Evolutionary conservation across 2,113 vertebrate genomes (phyloP), one percentile per base, ranked within the genome.

Genomic region (Triplophysa siluroides): DNA sequence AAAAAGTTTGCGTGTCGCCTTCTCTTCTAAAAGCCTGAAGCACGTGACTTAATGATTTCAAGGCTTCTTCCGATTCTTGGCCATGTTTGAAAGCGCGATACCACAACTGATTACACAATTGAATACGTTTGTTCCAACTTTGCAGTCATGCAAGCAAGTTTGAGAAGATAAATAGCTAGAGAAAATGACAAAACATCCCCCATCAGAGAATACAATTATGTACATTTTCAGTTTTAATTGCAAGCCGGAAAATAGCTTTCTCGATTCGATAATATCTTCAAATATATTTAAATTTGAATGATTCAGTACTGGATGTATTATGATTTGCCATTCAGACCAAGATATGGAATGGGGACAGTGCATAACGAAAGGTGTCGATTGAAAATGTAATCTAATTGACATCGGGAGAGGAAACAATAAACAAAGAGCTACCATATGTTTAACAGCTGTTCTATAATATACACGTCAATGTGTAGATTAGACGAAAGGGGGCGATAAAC

Each of bases 341-440:
- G 14, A 41, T 52, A 16, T 66, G 29, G 77, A n/a, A 43, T 18
- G 47, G 29, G 29, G 77, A 80, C 29, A 43, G 56, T 23, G 33
- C 54, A 43, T 43, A 60, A 73, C 54, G 14, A 63, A 62, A 75
- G 16, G 43, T 47, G n/a, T 63, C 56, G 76, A 84, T 75, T 69
- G 78, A 81, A 80, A 58, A 50, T 21, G n/a, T 47, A 80, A 68
- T 75, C 54, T 68, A 85, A 88, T 79, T 80, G 86, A 85, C 78
- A 70, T 62, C 68, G 21, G 61, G 86, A 43, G 63, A 61, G 41
- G 63, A 89, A 88, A 88, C 88, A 86, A 78, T 74, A 88, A 88
- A 92, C 89, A 89, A 91, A 90, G 90, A 88, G 70, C 79, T 78
- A 83, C 88, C 90, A 91, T 90, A 90, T 91, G 91, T 81, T 79